Percentiles rank a stretch among this genome's conserved stretches.
Conservation (phyloP, 2,113 vertebrate genomes). For the Scartelaos histophorus region DNA sequence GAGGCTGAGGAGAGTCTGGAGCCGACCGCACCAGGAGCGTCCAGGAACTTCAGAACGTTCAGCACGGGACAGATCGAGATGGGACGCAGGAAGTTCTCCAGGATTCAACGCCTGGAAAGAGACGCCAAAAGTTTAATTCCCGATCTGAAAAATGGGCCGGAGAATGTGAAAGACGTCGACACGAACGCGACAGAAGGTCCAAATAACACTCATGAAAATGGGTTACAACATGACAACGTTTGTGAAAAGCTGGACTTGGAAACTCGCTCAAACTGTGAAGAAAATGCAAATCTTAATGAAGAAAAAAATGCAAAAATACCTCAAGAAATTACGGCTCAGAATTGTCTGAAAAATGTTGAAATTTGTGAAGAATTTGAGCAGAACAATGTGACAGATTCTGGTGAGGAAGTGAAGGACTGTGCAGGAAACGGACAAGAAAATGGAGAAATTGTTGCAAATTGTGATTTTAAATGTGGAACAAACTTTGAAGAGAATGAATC, state of each 20-base stretch:
- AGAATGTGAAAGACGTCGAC: background rate
- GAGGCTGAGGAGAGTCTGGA: slow-evolving; percentile 72
- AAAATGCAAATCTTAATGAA: background rate
- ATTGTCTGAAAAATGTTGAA: background rate
- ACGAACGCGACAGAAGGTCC: slow-evolving; percentile 12
- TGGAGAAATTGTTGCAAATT: background rate
- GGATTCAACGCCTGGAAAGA: slow-evolving; percentile 45
- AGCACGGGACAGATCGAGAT: slow-evolving; percentile 93
- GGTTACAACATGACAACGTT: background rate
- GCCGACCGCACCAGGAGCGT: slow-evolving; percentile 54
- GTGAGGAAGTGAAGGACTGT: background rate
- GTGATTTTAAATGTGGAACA: background rate
- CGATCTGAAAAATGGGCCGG: background rate
- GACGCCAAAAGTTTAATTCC: slow-evolving; percentile 11
- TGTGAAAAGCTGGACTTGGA: background rate
- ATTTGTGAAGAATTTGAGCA: background rate
- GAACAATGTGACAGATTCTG: background rate
- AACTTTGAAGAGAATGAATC: background rate
- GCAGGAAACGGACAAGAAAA: background rate
- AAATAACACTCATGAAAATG: background rate
- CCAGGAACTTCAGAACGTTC: slow-evolving; percentile 86
- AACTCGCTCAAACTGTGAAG: background rate
- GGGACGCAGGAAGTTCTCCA: slow-evolving; percentile 76
- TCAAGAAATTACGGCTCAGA: background rate
- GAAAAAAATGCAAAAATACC: background rate